Evolutionary conservation across 2,113 vertebrate genomes (phyloP).

Genomic region (Calyptomena viridis): DNA sequence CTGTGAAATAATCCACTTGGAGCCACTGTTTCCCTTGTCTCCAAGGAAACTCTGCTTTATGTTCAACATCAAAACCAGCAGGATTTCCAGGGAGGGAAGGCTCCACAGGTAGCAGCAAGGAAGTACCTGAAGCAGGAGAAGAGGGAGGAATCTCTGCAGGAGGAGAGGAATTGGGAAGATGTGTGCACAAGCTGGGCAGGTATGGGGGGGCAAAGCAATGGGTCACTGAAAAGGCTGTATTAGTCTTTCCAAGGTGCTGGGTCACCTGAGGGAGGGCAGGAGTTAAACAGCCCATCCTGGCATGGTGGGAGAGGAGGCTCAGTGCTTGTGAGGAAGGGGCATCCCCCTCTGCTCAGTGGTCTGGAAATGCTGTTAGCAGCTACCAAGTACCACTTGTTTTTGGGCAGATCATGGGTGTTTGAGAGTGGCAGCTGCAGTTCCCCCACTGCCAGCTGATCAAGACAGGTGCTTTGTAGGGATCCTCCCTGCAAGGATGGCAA

Average conservation of each 20-base stretch:
- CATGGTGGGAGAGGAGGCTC: neutral
- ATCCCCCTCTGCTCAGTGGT: neutral
- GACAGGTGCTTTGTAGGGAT: neutral
- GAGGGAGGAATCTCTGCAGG: neutral
- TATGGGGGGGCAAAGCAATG: neutral
- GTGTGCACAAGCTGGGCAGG: neutral
- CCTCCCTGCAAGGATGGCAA: neutral
- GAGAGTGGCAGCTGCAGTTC: neutral
- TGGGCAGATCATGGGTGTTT: neutral
- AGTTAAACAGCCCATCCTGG: neutral
- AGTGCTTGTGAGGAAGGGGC: neutral
- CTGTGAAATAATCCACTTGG: neutral
- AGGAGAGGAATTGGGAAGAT: neutral
- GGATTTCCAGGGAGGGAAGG: neutral
- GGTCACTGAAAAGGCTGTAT: neutral
- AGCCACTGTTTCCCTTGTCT: neutral
- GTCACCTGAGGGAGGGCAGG: neutral
- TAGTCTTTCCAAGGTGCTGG: neutral
- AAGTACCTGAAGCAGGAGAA: neutral
- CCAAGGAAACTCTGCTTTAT: slow-evolving; percentile 24
- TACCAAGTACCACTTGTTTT: neutral
- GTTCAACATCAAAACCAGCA: neutral
- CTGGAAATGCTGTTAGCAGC: neutral
- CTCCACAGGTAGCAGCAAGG: neutral
- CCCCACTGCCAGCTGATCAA: neutral